A percentile compares a stretch with the other conserved stretches of the same genome.
Evolutionary conservation across 1,140 invertebrate genomes (phyloP).

Genomic region (Limonius californicus): DNA sequence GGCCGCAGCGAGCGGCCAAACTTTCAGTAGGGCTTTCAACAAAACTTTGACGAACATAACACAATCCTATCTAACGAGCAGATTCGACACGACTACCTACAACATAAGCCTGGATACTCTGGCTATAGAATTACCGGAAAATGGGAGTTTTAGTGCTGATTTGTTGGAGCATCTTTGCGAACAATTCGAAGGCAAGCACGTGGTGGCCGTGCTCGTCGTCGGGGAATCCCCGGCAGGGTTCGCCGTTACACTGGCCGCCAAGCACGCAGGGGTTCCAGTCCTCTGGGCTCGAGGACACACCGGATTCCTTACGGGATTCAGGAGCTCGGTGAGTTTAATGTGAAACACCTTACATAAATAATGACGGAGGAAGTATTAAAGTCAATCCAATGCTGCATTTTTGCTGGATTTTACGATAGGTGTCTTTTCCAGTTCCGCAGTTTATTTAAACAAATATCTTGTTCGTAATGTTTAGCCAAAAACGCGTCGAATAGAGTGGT

Average conservation of each 20-base stretch:
- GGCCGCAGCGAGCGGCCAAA: conserved; percentile 34
- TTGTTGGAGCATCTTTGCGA: conserved; percentile 44
- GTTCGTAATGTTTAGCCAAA: too few species aligned
- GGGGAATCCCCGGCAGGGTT: conserved; percentile 46
- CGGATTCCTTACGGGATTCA: conserved; percentile 39
- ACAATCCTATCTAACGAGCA: conserved; percentile 34
- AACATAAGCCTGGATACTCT: conserved; percentile 44
- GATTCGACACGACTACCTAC: conserved; percentile 28
- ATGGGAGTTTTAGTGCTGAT: conserved; percentile 44
- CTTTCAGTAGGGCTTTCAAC: conserved; percentile 43
- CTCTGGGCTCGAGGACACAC: conserved; percentile 45
- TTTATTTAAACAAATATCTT: too few species aligned
- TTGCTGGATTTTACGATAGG: too few species aligned
- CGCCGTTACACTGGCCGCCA: conserved; percentile 45
- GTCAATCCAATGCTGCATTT: too few species aligned
- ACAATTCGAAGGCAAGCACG: conserved; percentile 43
- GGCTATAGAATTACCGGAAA: conserved; percentile 43
- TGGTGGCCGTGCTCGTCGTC: conserved; percentile 45
- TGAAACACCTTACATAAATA: background rate
- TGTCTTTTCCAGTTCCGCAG: too few species aligned
- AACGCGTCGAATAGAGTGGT: too few species aligned
- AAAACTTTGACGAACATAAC: conserved; percentile 45
- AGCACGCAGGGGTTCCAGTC: conserved; percentile 44
- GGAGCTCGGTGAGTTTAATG: conserved; percentile 38
- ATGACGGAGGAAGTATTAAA: too few species aligned